Evolutionary conservation across 2,113 vertebrate species (phyloP).

Genomic region (Taurulus bubalis): DNA sequence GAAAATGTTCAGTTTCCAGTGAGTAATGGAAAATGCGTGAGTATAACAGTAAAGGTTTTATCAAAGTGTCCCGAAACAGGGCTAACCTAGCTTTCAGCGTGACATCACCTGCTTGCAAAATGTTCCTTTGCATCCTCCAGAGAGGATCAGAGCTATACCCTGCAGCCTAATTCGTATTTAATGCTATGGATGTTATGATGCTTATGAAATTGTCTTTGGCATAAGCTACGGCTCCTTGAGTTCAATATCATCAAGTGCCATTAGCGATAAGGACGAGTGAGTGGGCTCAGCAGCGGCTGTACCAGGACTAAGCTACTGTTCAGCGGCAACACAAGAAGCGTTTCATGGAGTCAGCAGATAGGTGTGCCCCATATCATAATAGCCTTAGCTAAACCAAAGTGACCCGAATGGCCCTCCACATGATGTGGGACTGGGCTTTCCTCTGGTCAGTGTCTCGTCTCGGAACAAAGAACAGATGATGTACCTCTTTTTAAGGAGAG

Average conservation of each 20-base stretch:
- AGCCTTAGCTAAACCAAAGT: slow-evolving; percentile 78
- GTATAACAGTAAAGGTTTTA: slow-evolving; percentile 38
- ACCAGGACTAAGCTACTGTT: slow-evolving; percentile 68
- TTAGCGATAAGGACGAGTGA: slow-evolving; percentile 70
- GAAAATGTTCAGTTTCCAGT: slow-evolving; percentile 67
- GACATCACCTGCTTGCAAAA: slow-evolving; percentile 42
- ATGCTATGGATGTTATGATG: slow-evolving; percentile 38
- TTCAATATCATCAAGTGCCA: slow-evolving; percentile 64
- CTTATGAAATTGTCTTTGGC: slow-evolving; percentile 70
- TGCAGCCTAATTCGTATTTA: slow-evolving; percentile 52
- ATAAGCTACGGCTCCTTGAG: slow-evolving; percentile 58
- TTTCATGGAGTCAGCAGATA: slow-evolving; percentile 82
- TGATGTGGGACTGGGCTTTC: slow-evolving; percentile 25
- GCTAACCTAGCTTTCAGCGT: slow-evolving; percentile 11
- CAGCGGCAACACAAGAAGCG: slow-evolving; percentile 39
- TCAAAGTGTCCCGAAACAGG: slow-evolving; percentile 48
- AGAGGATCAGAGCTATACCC: slow-evolving; percentile 38
- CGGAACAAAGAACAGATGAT: neutral
- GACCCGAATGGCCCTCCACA: slow-evolving; percentile 70
- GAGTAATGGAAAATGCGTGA: slow-evolving; percentile 69
- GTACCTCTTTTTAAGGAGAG: neutral
- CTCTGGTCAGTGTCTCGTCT: slow-evolving; percentile 21
- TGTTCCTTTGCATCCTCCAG: slow-evolving; percentile 39
- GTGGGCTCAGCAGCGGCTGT: slow-evolving; percentile 62
- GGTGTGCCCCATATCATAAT: slow-evolving; percentile 76